Base-by-base conservation (phyloP, 2,888 invertebrate genomes). In the Odiellus spinosus region DNA sequence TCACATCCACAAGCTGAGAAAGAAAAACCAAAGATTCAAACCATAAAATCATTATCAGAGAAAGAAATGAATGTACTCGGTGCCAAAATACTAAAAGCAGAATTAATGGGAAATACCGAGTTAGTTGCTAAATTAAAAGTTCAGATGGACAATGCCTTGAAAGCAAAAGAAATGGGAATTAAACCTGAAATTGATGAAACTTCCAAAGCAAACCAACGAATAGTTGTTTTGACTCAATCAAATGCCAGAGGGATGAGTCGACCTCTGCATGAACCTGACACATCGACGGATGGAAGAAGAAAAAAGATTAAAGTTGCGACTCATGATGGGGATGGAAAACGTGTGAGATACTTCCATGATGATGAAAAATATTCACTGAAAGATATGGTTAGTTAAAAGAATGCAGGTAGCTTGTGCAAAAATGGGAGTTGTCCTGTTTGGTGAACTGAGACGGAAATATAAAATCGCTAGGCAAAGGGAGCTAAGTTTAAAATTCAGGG, bases 51-150 rank as follows among this genome's bases (percentile, higher is more conserved):
- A 20, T 40, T 42, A 8, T 35, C 43, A 3, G 35, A 49, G n/a
- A 35, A 47, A 14, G 83, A 95, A 64, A 76, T 90, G 74, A 98
- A 96, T 67, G 78, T 80, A 58, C 64, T 98, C 38, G 87, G 80
- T 36, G 88, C 93, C 2, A 87, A 82, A 68, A 76, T 91, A 53
- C 71, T 96, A 0, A 90, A 90, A 70, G 93, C 95, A 12, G 91
- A 96, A 74, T 76, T 98, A 58, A 76, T 88, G 73, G 93, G 90
- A 15, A 78, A 93, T 63, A 67, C 64, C 58, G 73, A 74, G 52
- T 63, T 81, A 45, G 80, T 80, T 0, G 62, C 66, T 34, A 75
- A 82, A 61, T 67, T 93, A 40, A 84, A 83, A 65, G 61, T 65
- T 3, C 78, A 86, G 63, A 65, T 93, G 39, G 80, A 82, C 54